A percentile compares a stretch with the other conserved stretches of the same genome.
phyloP scores from a whole-genome alignment of 2,797 vertebrate species.

The Crypturellus tataupa region DNA sequence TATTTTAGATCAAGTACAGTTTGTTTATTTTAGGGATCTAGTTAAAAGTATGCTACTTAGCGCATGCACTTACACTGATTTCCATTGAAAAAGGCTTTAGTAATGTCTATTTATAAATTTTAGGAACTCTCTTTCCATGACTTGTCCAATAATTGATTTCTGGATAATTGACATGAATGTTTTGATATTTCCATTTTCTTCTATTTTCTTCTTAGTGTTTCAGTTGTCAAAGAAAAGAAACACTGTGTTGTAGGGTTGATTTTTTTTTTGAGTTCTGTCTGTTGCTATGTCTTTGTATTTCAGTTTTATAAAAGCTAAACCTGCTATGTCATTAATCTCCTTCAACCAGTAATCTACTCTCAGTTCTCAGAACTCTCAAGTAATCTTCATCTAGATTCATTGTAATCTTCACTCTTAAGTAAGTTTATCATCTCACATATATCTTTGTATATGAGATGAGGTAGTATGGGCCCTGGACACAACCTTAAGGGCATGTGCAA shows the following conservation, averaged over 20 bases:
- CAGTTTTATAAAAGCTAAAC: not conserved
- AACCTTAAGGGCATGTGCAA: not conserved
- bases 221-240: not conserved
- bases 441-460: not conserved
- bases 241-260: not conserved
- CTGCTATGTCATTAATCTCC: not conserved
- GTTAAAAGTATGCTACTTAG: not conserved
- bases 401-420: not conserved
- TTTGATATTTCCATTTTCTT: not conserved
- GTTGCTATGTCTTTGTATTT: not conserved
- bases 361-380: not conserved
- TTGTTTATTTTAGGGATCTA: not conserved
- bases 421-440: not conserved
- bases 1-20: not conserved
- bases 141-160: not conserved
- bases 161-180: not conserved
- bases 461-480: not conserved
- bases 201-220: not conserved
- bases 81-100: not conserved
- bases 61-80: not conserved
- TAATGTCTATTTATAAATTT: not conserved
- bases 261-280: too few relatives aligned
- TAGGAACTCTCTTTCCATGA: not conserved
- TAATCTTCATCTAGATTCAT: not conserved
- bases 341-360: not conserved